These are phyloP conservation scores for Octopus bimaculoides DNA, from an alignment of 1,140 invertebrate species.

Conservation along the genomic window DNA sequence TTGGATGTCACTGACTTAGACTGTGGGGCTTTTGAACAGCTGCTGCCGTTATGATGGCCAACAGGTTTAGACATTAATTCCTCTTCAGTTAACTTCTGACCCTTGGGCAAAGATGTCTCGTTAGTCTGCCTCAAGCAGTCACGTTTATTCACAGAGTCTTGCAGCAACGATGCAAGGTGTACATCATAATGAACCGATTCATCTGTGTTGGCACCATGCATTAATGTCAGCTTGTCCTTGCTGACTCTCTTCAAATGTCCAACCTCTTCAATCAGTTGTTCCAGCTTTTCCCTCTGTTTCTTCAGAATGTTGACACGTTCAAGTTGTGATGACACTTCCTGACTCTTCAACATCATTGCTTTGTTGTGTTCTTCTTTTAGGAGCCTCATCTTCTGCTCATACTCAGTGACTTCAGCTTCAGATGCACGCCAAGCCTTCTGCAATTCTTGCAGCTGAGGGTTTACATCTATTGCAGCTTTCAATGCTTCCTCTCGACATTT, in stretches of 20 bases:
- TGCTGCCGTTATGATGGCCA: background rate
- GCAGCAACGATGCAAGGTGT: background rate
- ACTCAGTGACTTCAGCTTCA: conserved; percentile 26
- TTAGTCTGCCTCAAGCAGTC: conserved; percentile 22
- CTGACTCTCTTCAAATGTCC: conserved; percentile 38
- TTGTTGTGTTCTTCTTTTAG: background rate
- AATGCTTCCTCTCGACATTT: too few species aligned
- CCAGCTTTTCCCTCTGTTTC: conserved; percentile 38
- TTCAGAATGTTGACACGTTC: conserved; percentile 33
- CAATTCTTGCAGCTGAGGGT: conserved; percentile 21
- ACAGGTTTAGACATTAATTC: background rate
- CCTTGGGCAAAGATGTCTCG: conserved; percentile 19
- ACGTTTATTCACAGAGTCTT: background rate
- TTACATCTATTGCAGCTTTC: too few species aligned
- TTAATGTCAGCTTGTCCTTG: conserved; percentile 28
- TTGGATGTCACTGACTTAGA: background rate
- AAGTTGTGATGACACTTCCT: background rate
- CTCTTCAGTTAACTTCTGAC: background rate
- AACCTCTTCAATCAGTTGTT: conserved; percentile 47
- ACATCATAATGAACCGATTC: conserved; percentile 22
- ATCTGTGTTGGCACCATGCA: conserved; percentile 41
- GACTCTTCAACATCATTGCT: background rate
- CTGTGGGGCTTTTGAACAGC: background rate
- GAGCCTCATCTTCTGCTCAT: conserved; percentile 23
- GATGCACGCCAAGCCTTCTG: conserved; percentile 36